Conservation (phyloP, 2,797 vertebrate species). For the Tympanoctomys barrerae region DNA sequence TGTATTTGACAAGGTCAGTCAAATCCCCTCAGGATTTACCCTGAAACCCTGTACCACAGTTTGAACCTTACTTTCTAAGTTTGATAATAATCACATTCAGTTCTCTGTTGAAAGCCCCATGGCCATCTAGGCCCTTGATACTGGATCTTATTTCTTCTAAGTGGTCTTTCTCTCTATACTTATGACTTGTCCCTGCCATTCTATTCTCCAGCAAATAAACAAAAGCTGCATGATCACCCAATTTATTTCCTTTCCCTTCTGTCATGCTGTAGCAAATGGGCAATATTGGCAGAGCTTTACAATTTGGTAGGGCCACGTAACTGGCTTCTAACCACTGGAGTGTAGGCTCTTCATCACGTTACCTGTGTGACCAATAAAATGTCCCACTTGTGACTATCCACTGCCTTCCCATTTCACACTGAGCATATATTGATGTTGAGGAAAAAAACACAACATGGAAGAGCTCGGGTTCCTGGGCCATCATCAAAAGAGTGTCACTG, state of each 20-base stretch:
- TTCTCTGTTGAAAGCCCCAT: not conserved
- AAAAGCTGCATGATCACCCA: not conserved
- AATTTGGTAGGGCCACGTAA: not conserved
- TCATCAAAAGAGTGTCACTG: not conserved
- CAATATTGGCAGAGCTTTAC: not conserved
- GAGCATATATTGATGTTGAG: not conserved
- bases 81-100: not conserved
- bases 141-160: constrained; percentile 20
- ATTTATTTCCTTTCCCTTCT: constrained; percentile 40
- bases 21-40: too few relatives aligned
- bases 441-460: not conserved
- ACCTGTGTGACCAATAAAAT: not conserved
- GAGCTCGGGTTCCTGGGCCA: not conserved
- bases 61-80: not conserved
- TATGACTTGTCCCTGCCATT: not conserved
- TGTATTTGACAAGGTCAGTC: too few relatives aligned
- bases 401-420: not conserved
- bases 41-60: too few relatives aligned
- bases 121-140: not conserved
- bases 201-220: not conserved
- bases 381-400: not conserved
- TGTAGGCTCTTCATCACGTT: not conserved
- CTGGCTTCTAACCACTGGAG: not conserved
- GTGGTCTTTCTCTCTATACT: not conserved
- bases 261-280: not conserved